Evolutionary conservation across 1,140 invertebrate genomes (phyloP).

Genomic region (Diorhabda carinulata): DNA sequence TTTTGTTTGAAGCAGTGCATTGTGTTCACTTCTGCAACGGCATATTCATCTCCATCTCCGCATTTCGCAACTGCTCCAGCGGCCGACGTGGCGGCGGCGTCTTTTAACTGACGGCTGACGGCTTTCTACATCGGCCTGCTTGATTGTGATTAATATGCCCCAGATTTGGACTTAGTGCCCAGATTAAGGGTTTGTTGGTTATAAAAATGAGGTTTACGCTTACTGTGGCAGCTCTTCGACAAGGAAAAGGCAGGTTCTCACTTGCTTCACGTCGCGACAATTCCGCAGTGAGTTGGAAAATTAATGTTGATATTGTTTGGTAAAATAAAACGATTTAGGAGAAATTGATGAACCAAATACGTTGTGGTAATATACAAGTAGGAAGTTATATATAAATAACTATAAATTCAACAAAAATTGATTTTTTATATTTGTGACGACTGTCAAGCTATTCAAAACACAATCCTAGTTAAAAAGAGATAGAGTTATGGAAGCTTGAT

Average conservation of each 20-base stretch:
- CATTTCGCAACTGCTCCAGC: not conserved
- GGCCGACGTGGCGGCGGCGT: not conserved
- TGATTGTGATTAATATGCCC: not conserved
- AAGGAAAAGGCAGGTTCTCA: not conserved
- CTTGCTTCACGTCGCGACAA: not conserved
- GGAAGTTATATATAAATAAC: too few species aligned
- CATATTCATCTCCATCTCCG: not conserved
- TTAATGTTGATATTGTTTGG: not conserved
- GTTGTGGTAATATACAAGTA: too few species aligned
- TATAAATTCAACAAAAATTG: too few species aligned
- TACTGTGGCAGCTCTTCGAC: not conserved
- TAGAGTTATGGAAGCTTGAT: too few species aligned
- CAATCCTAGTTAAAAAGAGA: too few species aligned
- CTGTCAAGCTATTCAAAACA: too few species aligned
- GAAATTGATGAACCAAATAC: too few species aligned
- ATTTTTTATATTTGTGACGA: too few species aligned
- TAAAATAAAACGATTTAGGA: too few species aligned
- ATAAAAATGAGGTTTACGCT: not conserved
- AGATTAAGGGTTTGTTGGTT: conserved; percentile 1
- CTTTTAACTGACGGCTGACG: not conserved
- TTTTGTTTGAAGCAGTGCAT: too few species aligned
- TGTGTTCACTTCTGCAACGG: not conserved
- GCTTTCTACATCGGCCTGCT: conserved; percentile 1
- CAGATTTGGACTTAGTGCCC: not conserved
- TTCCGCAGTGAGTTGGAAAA: not conserved